phyloP scores from a whole-genome alignment of 2,888 invertebrate genomes.

The Ischnura elegans region DNA sequence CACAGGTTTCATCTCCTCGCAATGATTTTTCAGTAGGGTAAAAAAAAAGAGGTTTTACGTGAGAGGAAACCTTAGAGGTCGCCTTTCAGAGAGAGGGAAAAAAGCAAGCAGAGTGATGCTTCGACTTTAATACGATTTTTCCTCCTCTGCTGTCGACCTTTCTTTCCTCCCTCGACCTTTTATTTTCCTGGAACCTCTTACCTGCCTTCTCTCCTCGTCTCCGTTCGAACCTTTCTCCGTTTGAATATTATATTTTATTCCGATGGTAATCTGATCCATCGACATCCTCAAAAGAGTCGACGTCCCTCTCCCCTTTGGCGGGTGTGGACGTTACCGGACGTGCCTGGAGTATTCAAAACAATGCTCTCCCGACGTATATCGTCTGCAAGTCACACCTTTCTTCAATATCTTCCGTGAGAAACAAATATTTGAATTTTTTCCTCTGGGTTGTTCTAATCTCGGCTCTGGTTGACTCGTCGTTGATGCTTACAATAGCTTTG shows the following conservation, averaged over 20 bases:
- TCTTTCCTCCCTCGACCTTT: neutral
- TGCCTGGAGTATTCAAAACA: constrained; percentile 11
- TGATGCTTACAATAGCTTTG: too few species aligned
- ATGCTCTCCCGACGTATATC: neutral
- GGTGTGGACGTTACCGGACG: neutral
- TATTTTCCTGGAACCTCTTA: neutral
- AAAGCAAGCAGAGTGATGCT: neutral
- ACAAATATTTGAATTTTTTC: too few species aligned
- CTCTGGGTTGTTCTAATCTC: too few species aligned
- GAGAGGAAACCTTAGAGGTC: neutral
- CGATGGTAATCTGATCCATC: neutral
- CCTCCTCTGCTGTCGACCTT: neutral
- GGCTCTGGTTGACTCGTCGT: too few species aligned
- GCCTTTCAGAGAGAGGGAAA: neutral
- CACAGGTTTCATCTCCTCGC: too few species aligned
- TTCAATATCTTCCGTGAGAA: too few species aligned
- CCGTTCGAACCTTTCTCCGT: neutral
- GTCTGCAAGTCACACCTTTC: too few species aligned
- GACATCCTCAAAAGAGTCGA: neutral
- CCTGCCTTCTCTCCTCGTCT: neutral
- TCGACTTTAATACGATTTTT: neutral
- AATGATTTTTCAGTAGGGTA: too few species aligned
- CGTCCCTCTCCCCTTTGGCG: neutral
- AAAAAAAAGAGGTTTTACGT: too few species aligned
- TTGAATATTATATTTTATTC: constrained; percentile 18